Conservation (phyloP, 2,113 vertebrate species). For the Tylochromis polylepis region DNA sequence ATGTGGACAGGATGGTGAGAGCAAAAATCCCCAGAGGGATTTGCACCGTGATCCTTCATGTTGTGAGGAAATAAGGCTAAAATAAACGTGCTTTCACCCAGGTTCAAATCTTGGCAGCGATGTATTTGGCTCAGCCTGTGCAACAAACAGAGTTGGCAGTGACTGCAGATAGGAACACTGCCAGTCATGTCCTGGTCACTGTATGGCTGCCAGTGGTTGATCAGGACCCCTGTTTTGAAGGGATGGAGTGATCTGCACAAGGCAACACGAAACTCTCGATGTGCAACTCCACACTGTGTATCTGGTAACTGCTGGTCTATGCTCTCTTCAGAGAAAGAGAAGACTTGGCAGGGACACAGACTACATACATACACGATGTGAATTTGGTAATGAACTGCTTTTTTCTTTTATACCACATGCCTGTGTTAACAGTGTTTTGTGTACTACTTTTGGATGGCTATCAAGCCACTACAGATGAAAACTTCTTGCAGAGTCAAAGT, state of each 20-base stretch:
- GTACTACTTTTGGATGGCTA: not conserved
- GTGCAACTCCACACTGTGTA: not conserved
- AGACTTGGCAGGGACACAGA: not conserved
- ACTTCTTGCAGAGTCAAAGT: not conserved
- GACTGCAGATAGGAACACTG: not conserved
- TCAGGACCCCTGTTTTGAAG: not conserved
- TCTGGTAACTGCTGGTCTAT: not conserved
- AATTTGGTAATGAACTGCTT: not conserved
- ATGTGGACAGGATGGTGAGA: not conserved
- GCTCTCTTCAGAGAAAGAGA: not conserved
- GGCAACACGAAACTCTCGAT: not conserved
- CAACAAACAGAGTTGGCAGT: slow-evolving; percentile 26
- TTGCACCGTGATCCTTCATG: not conserved
- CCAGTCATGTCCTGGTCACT: not conserved
- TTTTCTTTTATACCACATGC: not conserved
- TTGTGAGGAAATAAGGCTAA: slow-evolving; percentile 1
- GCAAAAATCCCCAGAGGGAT: not conserved
- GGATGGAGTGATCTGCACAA: not conserved
- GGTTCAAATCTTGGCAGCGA: not conserved
- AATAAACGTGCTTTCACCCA: not conserved
- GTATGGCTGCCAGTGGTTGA: slow-evolving; percentile 12
- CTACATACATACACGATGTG: not conserved
- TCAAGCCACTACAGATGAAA: not conserved
- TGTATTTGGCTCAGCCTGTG: not conserved
- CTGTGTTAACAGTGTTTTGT: not conserved